Conservation (phyloP, 2,888 invertebrate genomes). For the Gnatocerus cornutus region DNA sequence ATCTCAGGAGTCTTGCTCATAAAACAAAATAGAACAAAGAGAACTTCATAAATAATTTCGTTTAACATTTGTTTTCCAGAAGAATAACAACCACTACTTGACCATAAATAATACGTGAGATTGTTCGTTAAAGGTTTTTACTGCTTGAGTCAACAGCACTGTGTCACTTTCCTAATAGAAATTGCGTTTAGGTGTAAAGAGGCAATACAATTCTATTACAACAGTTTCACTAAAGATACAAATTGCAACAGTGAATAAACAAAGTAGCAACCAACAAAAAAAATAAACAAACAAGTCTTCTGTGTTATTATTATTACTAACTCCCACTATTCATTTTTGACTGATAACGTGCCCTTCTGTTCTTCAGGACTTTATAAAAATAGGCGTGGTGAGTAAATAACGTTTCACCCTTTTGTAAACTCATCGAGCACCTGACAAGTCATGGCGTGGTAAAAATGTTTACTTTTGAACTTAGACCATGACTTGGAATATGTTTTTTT, state of each 20-base stretch:
- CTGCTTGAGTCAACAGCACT: too few species aligned
- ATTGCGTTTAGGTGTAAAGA: too few species aligned
- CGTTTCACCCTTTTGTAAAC: slow-evolving; percentile 2
- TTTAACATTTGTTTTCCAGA: slow-evolving; percentile 1
- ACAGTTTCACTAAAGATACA: too few species aligned
- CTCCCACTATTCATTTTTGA: too few species aligned
- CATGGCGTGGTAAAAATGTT: slow-evolving; percentile 5
- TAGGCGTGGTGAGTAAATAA: slow-evolving; percentile 5
- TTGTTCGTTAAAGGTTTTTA: background rate
- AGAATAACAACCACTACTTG: background rate
- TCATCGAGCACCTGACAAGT: background rate
- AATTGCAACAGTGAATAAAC: too few species aligned
- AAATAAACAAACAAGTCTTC: too few species aligned
- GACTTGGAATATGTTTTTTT: slow-evolving; percentile 23
- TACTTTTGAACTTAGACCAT: slow-evolving; percentile 22
- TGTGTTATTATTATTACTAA: too few species aligned
- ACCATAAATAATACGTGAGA: background rate
- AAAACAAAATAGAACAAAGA: slow-evolving; percentile 5
- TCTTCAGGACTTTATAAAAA: too few species aligned
- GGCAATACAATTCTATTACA: too few species aligned
- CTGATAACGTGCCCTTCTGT: too few species aligned
- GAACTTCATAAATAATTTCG: background rate
- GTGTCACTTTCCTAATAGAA: too few species aligned
- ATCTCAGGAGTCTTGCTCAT: background rate
- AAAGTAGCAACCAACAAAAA: too few species aligned